Percentiles rank a stretch among this genome's conserved stretches.
These are phyloP conservation scores for Synchiropus splendidus DNA, from an alignment of 2,113 vertebrate species.

Conservation along the genomic window DNA sequence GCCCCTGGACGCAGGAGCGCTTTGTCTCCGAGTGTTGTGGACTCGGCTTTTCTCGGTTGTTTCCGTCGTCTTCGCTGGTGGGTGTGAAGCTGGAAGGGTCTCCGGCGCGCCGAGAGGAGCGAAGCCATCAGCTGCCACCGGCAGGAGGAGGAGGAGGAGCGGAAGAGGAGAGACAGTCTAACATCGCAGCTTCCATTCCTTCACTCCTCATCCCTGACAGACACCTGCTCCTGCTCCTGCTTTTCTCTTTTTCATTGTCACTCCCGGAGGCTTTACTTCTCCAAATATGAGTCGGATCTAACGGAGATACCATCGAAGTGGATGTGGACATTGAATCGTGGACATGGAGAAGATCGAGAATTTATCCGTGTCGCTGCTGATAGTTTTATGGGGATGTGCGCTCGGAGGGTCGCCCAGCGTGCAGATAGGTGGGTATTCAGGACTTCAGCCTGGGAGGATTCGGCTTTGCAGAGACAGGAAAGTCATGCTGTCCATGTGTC, in stretches of 20 bases:
- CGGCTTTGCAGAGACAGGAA: no score
- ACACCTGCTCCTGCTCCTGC: conserved; percentile 23
- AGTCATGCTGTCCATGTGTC: conserved; percentile 7
- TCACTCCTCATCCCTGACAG: conserved; percentile 46
- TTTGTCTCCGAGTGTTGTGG: conserved; percentile 4
- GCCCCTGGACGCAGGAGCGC: no score
- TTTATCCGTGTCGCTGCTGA: conserved; percentile 78
- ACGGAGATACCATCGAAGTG: conserved; percentile 47
- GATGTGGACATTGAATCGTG: conserved; percentile 76
- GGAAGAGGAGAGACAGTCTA: conserved; percentile 35
- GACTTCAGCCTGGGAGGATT: no score
- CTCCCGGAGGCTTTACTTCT: conserved; percentile 7
- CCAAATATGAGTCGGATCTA: conserved; percentile 77
- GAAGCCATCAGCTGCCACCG: conserved; percentile 61
- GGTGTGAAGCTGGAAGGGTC: conserved; percentile 68
- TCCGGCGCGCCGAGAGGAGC: conserved; percentile 45
- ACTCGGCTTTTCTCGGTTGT: conserved; percentile 31
- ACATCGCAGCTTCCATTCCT: conserved; percentile 58
- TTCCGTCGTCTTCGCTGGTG: conserved; percentile 60
- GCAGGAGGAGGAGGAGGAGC: conserved; percentile 43
- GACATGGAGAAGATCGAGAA: conserved; percentile 92
- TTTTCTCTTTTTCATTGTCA: conserved; percentile 17
- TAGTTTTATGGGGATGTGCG: conserved; percentile 84
- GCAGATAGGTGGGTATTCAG: conserved; percentile 83
- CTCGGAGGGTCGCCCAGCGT: conserved; percentile 86